Base-by-base conservation (phyloP, 2,113 vertebrate genomes). In the Lonchura striata region DNA sequence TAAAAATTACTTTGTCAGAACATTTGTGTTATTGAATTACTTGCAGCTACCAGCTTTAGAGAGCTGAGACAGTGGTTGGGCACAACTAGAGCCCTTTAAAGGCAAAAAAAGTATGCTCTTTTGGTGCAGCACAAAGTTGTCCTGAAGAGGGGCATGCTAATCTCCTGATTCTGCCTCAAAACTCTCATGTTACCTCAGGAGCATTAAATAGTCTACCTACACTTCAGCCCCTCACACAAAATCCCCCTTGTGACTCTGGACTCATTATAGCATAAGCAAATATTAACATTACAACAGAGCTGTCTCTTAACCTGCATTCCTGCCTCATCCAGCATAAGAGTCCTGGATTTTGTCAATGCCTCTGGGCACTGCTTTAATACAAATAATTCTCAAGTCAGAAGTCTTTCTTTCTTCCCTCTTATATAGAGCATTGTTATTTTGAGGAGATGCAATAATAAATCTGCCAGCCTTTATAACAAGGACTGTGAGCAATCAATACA, bases 1-100 rank as follows among this genome's bases (percentile, higher is more conserved):
- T 96, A 97, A 97, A 95, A 95, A 97, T 96, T 57, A 95, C 95
- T 95, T 95, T 95, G 94, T 92, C 93, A 95, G 95, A 91, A 95
- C 93, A 95, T 96, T 95, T 86, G 59, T 74, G 60, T 94, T 97
- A 86, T 90, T 94, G 90, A 95, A 90, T 95, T 95, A 95, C 92
- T 96, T 95, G 88, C 93, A 94, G 90, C 94, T 95, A 97, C 91
- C 66, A 95, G 93, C 82, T 92, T 88, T 69, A 85, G 68, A 88
- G 94, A 92, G 79, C 75, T 82, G 71, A 90, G 71, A 64, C 78
- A 93, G 79, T 41, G 54, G 47, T 10, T 95, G 76, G 68, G 59
- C 47, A 85, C 59, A 90, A 77, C 61, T 65, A 74, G 86, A 88
- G 33, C 68, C 88, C 90, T 92, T 96, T 93, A 95, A 95, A 96